Percentiles rank a stretch among this genome's conserved stretches.
Conservation (phyloP, 2,888 invertebrate species). For the Ariolimax columbianus region DNA sequence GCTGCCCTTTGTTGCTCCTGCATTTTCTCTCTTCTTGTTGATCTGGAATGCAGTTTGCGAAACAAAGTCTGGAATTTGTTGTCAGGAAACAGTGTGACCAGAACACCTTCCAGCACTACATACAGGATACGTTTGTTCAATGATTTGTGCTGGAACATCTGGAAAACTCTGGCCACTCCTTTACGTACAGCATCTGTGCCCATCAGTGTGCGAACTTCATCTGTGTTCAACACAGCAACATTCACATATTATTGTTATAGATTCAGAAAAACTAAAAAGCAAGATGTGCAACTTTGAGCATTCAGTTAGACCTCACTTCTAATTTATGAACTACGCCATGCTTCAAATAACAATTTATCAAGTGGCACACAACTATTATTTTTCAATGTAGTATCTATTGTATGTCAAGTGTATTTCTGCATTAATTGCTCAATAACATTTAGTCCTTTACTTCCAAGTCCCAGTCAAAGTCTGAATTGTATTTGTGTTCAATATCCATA, state of each 20-base stretch:
- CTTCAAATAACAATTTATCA: no score
- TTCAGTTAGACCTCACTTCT: no score
- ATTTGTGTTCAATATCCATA: no score
- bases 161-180: constrained; percentile 90
- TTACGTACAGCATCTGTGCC: constrained; percentile 91
- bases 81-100: constrained; percentile 88
- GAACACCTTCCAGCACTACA: constrained; percentile 89
- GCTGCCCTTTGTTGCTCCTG: constrained; percentile 42
- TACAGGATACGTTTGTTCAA: constrained; percentile 90
- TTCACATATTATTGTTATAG: not conserved
- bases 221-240: constrained; percentile 79
- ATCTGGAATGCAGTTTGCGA: constrained; percentile 85
- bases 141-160: constrained; percentile 90
- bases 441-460: no score
- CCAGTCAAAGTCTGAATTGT: no score
- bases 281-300: no score
- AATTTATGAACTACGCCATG: no score
- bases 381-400: no score
- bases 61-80: constrained; percentile 87
- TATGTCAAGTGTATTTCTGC: no score
- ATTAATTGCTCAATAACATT: no score
- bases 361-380: no score
- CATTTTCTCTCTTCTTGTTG: constrained; percentile 61
- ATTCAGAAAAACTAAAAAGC: not conserved
- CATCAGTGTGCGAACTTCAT: constrained; percentile 92